Evolutionary conservation across 2,113 vertebrate genomes (phyloP).

Genomic region (Ophthalmolycus amberensis): DNA sequence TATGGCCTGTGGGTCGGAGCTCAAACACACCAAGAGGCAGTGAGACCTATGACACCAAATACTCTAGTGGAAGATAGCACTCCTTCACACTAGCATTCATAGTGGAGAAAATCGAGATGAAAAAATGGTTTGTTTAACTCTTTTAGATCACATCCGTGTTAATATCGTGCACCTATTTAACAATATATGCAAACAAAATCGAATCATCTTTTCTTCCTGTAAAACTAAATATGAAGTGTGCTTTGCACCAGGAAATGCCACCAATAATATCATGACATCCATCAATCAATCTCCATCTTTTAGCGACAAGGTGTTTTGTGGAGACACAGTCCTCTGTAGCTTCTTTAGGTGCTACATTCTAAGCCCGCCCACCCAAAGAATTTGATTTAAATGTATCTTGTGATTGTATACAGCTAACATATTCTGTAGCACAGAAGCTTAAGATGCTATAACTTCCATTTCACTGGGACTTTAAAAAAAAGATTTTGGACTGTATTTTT

Average conservation of each 20-base stretch:
- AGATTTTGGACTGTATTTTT: not conserved
- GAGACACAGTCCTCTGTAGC: not conserved
- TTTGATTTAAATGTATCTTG: not conserved
- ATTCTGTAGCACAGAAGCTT: not conserved
- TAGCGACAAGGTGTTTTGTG: not conserved
- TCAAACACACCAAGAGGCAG: conserved; percentile 59
- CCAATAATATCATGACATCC: not conserved
- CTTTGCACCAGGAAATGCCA: not conserved
- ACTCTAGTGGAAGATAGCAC: conserved; percentile 2
- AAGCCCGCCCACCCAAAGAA: not conserved
- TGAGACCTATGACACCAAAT: conserved; percentile 31
- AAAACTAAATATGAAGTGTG: not conserved
- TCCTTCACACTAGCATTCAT: conserved; percentile 3
- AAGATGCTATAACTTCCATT: not conserved
- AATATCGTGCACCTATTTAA: not conserved
- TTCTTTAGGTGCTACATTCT: not conserved
- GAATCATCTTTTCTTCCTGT: not conserved
- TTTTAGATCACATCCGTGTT: not conserved
- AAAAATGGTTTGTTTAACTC: not conserved
- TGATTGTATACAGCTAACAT: not conserved
- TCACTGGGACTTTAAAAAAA: not conserved
- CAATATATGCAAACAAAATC: not conserved
- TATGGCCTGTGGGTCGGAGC: conserved; percentile 63
- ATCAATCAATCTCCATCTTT: not conserved
- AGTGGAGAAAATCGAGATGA: not conserved